Evolutionary conservation across 2,797 vertebrate species (phyloP), one percentile per base, ranked within the genome.

Genomic region (Danio choprae): DNA sequence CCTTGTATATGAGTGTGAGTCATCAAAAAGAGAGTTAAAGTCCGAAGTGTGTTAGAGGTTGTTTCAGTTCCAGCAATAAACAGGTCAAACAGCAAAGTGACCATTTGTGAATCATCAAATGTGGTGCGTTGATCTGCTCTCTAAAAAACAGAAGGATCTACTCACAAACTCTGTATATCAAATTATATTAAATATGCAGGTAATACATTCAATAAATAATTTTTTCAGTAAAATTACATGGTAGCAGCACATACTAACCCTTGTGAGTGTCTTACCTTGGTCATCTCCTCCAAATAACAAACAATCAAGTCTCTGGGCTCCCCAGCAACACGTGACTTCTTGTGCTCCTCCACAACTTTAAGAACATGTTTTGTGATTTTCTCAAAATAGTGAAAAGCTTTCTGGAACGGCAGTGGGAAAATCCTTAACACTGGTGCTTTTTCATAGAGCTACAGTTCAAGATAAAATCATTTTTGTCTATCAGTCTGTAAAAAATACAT

Each of bases 221-320:
- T n/a, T n/a, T n/a, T n/a, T n/a, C n/a, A n/a, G 29, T 29, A 29
- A 3, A 1, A 29, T 29, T 29, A 29, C 1, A 29, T n/a, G n/a
- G n/a, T n/a, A n/a, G n/a, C n/a, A n/a, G n/a, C n/a, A n/a, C n/a
- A n/a, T n/a, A 64, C 3, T 55, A 29, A 36, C 43, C 75, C 3
- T n/a, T 56, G 7, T 2, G 5, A n/a, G 7, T 13, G 16, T 59
- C 36, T 56, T 12, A 78, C 65, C 29, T 69, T 69, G 65, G 69
- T 55, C 53, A 65, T 80, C 62, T 74, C 78, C n/a, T 80, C 69
- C 41, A 74, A 59, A 48, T 80, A 80, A 58, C 36, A 43, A 18
- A 80, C 58, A 43, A 74, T 80, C 9, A 80, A 4, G 4, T 80
- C 78, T 80, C 69, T 80, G 15, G 71, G 48, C 53, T 80, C 15